Conservation (phyloP, 2,888 invertebrate genomes). For the Pyralis farinalis region DNA sequence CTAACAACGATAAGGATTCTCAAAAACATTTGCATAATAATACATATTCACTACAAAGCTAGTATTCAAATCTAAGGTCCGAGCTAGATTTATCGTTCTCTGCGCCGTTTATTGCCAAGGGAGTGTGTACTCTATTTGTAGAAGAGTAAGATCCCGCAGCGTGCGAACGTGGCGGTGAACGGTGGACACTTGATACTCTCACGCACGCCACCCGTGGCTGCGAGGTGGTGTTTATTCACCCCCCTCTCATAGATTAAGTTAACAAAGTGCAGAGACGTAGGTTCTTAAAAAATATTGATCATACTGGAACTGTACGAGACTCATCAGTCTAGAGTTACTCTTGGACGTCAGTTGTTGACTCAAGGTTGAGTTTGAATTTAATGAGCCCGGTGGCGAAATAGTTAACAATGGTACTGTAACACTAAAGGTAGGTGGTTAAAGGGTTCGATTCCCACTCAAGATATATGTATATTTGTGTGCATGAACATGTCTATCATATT, state of each 20-base stretch:
- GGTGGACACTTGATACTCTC: constrained; percentile 49
- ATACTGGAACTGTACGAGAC: no score
- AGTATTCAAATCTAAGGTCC: constrained; percentile 41
- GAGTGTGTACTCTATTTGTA: neutral
- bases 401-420: no score
- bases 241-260: constrained; percentile 43
- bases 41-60: constrained; percentile 2
- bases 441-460: no score
- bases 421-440: no score
- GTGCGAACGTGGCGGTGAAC: constrained; percentile 22
- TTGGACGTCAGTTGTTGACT: no score
- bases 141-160: constrained; percentile 4
- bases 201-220: constrained; percentile 54
- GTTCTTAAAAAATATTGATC: no score
- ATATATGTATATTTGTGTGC: no score
- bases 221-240: constrained; percentile 64
- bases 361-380: no score
- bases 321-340: no score
- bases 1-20: no score
- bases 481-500: no score
- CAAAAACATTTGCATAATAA: constrained; percentile 4
- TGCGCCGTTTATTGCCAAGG: constrained; percentile 1
- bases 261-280: neutral
- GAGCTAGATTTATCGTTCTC: constrained; percentile 45
- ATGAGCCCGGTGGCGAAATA: no score